These are phyloP conservation scores for Daphoenositta chrysoptera DNA, from an alignment of 2,113 vertebrate genomes.

Conservation along the genomic window DNA sequence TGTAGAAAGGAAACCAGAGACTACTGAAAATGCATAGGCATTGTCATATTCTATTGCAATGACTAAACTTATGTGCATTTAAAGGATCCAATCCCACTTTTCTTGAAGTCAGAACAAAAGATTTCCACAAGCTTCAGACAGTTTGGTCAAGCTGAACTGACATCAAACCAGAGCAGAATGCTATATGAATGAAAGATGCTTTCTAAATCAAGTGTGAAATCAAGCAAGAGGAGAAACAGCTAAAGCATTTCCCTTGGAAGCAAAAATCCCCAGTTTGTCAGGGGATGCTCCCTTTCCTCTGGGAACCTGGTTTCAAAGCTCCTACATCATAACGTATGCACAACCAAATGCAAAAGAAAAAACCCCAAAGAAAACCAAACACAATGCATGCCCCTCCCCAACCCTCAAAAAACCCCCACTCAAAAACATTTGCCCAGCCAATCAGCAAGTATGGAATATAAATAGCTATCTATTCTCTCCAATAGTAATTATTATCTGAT, in stretches of 20 bases:
- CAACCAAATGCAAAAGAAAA: not conserved
- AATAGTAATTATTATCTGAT: not conserved
- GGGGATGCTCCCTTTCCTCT: not conserved
- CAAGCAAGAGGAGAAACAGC: not conserved
- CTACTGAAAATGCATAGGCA: not conserved
- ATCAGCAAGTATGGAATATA: not conserved
- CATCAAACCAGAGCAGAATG: not conserved
- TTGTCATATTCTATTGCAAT: not conserved
- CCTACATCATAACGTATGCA: not conserved
- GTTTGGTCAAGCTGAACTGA: not conserved
- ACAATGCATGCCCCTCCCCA: not conserved
- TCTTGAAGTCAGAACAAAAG: not conserved
- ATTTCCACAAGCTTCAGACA: not conserved
- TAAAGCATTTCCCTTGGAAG: not conserved
- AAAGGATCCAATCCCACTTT: not conserved
- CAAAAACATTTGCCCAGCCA: not conserved
- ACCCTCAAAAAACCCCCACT: accelerated
- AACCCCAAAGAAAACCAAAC: not conserved
- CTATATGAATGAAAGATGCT: not conserved
- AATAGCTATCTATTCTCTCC: not conserved
- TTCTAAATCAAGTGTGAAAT: not conserved
- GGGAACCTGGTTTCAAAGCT: not conserved
- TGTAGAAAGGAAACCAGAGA: not conserved
- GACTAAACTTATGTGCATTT: not conserved
- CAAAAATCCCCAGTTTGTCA: not conserved